Percentiles rank a stretch among this genome's conserved stretches.
Evolutionary conservation across 2,888 invertebrate genomes (phyloP).

Genomic region (Mycalesis mineus): DNA sequence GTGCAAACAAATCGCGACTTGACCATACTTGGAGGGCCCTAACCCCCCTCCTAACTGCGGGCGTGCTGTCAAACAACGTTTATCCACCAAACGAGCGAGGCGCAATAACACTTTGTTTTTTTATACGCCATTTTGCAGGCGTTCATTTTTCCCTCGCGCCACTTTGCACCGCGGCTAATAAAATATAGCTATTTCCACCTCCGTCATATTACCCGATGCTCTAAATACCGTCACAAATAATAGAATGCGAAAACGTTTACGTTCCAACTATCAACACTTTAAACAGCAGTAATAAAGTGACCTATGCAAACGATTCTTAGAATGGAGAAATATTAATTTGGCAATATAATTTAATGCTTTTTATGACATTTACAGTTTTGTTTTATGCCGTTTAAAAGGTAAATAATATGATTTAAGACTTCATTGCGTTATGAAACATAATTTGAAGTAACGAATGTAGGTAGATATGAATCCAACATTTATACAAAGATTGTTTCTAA

Average conservation of each 20-base stretch:
- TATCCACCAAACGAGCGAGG: constrained; percentile 60
- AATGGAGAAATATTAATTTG: no score
- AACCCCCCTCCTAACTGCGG: constrained; percentile 31
- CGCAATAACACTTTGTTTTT: constrained; percentile 65
- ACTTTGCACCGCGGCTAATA: constrained; percentile 44
- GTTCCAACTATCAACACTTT: background rate
- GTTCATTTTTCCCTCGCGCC: constrained; percentile 48
- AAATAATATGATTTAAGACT: no score
- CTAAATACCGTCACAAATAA: constrained; percentile 32
- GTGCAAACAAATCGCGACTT: constrained; percentile 31
- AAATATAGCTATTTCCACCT: constrained; percentile 47
- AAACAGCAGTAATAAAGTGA: background rate
- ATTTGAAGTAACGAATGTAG: no score
- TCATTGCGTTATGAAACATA: no score
- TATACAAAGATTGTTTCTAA: no score
- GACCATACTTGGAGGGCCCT: constrained; percentile 30
- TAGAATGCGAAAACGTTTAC: constrained; percentile 47
- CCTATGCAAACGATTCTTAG: no score
- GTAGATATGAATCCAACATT: no score
- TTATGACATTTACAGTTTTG: no score
- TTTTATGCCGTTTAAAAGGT: no score
- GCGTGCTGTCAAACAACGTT: constrained; percentile 66
- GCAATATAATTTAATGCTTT: no score
- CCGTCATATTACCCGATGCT: constrained; percentile 37
- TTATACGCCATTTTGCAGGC: constrained; percentile 42